Evolutionary conservation across 2,888 invertebrate species (phyloP).

Genomic region (Troides oblongomaculatus): DNA sequence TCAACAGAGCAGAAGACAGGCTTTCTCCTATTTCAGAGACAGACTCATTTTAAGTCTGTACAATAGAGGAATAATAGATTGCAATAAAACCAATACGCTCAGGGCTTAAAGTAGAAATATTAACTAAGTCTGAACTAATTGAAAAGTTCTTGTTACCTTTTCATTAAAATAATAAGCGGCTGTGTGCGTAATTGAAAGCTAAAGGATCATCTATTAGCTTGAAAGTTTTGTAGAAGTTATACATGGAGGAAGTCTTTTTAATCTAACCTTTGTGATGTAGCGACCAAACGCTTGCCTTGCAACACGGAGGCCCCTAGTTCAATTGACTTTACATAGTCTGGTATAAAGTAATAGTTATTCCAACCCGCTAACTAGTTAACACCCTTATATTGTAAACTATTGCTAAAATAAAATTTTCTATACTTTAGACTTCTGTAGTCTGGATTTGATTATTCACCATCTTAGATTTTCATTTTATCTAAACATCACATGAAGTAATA

Average conservation of each 20-base stretch:
- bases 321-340: no score
- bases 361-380: no score
- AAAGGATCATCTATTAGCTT: background rate
- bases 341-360: no score
- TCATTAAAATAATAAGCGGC: background rate
- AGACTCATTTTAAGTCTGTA: no score
- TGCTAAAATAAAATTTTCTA: background rate
- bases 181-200: background rate
- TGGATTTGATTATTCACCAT: background rate
- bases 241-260: background rate
- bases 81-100: background rate
- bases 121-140: background rate
- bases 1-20: no score
- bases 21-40: no score
- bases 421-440: background rate
- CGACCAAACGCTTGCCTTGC: no score
- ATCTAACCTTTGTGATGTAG: no score
- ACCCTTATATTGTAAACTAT: no score
- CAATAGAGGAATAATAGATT: background rate
- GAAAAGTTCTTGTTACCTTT: background rate
- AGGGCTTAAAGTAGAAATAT: background rate
- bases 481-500: no score
- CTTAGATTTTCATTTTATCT: no score
- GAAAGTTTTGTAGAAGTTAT: background rate
- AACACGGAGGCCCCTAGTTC: no score